These are phyloP conservation scores for Scarus forsteni DNA, from an alignment of 2,797 vertebrate species.

Conservation along the genomic window DNA sequence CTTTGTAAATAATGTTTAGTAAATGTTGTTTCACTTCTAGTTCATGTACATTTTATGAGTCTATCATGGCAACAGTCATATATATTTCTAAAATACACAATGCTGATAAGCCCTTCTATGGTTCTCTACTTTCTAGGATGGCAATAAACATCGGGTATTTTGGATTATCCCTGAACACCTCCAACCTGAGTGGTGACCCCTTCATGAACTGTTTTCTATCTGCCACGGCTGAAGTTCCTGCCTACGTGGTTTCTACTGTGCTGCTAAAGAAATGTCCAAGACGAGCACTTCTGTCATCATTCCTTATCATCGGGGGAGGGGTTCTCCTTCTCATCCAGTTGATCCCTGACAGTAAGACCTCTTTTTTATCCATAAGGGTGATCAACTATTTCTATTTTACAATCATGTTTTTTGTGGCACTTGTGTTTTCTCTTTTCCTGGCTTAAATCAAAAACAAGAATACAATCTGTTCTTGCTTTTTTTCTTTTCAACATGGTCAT, in stretches of 20 bases:
- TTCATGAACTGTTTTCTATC: slow-evolving; percentile 93
- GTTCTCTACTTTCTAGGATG: slow-evolving; percentile 83
- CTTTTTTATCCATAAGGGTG: background rate
- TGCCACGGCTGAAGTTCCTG: slow-evolving; percentile 89
- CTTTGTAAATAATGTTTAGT: background rate
- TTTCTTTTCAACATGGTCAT: too few species aligned
- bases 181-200: slow-evolving; percentile 91
- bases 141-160: slow-evolving; percentile 94
- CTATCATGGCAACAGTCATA: too few species aligned
- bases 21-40: background rate
- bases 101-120: too few species aligned
- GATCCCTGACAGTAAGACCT: slow-evolving; percentile 88
- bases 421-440: too few species aligned
- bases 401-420: too few species aligned
- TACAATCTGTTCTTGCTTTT: too few species aligned
- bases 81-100: too few species aligned
- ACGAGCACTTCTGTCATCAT: slow-evolving; percentile 86
- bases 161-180: slow-evolving; percentile 93
- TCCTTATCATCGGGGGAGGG: slow-evolving; percentile 89
- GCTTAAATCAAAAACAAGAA: too few species aligned
- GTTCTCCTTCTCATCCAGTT: slow-evolving; percentile 92
- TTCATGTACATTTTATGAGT: too few species aligned
- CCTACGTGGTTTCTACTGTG: slow-evolving; percentile 87
- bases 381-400: too few species aligned
- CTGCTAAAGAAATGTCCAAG: slow-evolving; percentile 86